A percentile compares a stretch with the other conserved stretches of the same genome.
phyloP scores from a whole-genome alignment of 2,113 vertebrate species.

The Ginglymostoma cirratum region DNA sequence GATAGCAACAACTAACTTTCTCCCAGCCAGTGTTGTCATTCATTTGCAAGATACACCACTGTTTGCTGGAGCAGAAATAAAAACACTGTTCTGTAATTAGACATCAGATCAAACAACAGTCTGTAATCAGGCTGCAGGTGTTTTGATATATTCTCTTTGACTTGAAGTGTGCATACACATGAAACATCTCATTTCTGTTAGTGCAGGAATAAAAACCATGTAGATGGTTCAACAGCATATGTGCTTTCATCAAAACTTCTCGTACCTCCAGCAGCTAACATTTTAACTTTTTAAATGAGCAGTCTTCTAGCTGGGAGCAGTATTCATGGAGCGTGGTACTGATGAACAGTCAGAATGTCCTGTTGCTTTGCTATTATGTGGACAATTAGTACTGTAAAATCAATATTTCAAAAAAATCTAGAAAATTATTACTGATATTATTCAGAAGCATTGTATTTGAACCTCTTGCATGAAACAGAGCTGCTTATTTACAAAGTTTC shows the following conservation, averaged over 20 bases:
- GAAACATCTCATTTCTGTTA: neutral
- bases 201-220: no score
- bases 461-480: neutral
- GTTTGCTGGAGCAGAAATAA: neutral
- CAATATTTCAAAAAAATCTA: neutral
- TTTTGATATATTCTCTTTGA: neutral
- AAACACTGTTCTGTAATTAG: neutral
- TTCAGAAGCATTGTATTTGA: neutral
- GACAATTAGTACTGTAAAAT: neutral
- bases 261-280: neutral
- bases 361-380: neutral
- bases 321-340: neutral
- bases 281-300: neutral
- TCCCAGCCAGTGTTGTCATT: neutral
- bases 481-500: neutral
- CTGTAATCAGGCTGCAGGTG: neutral
- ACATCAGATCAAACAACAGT: neutral
- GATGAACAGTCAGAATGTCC: neutral
- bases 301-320: neutral
- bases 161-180: neutral
- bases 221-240: neutral
- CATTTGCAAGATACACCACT: neutral
- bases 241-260: neutral
- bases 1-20: neutral
- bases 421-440: neutral